Conservation (phyloP, 2,113 vertebrate species). For the Cricetomys ansorgei region DNA sequence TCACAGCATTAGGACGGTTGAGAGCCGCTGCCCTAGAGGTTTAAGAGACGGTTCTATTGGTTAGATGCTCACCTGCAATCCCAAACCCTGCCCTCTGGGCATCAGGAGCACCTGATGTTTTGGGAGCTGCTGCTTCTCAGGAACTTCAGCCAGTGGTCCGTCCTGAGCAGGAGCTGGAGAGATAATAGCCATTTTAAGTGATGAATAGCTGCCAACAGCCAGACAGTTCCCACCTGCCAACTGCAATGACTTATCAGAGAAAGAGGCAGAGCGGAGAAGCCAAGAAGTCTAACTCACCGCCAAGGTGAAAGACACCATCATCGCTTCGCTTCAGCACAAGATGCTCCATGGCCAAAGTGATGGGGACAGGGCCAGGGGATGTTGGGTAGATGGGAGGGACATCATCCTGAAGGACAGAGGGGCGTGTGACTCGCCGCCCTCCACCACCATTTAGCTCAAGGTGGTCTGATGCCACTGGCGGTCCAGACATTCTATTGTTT, state of each 20-base stretch:
- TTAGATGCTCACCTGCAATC: constrained; percentile 64
- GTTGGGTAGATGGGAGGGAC: constrained; percentile 93
- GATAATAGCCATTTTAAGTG: background rate
- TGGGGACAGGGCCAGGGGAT: constrained; percentile 92
- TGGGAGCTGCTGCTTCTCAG: constrained; percentile 54
- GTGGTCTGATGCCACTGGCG: background rate
- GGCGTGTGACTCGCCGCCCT: background rate
- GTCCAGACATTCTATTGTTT: background rate
- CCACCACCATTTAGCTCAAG: background rate
- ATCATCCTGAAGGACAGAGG: constrained; percentile 91
- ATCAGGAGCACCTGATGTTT: constrained; percentile 57
- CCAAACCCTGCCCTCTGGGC: constrained; percentile 41
- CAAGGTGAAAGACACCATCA: constrained; percentile 92
- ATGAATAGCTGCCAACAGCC: background rate
- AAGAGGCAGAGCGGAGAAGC: background rate
- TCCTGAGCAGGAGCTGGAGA: constrained; percentile 66
- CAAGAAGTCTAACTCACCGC: constrained; percentile 85
- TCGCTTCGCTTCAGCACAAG: constrained; percentile 91
- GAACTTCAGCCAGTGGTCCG: constrained; percentile 24
- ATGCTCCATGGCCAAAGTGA: constrained; percentile 91
- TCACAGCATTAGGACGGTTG: too few relatives aligned
- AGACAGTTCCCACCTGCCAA: background rate
- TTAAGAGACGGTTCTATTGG: background rate
- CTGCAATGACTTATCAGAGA: background rate
- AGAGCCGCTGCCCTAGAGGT: background rate